Base-by-base conservation (phyloP, 2,113 vertebrate genomes). In the Gymnorhina tibicen region DNA sequence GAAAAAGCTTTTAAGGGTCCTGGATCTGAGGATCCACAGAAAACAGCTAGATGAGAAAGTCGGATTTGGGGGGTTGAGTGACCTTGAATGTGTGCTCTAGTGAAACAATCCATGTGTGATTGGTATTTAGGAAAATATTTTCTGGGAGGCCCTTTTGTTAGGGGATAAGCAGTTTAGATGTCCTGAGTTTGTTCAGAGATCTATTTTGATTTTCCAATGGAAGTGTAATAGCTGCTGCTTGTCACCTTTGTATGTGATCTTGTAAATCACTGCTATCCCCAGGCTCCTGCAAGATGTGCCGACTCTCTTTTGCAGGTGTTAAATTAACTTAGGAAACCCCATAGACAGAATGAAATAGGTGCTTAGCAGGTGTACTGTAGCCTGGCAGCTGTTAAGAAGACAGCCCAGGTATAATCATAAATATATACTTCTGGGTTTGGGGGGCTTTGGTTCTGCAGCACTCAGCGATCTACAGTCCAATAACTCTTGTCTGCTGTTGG, bases 11-110 rank as follows among this genome's bases (percentile, higher is more conserved):
- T 78, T 13, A 60, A 84, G 23, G 42, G 26, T 91, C 26, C 41
- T 30, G 4, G 32, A 3, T 66, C 26, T 80, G 74, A 60, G 59
- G 32, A 73, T 53, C 12, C 10, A 27, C 53, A 82, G 42, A 86
- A 62, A 72, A 19, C 20, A 62, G n/a, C 39, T 16, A 7, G 63
- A 52, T 62, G 39, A 41, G 41, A 24, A 74, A 58, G 41, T 14
- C 39, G 24, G 16, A 6, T 64, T 81, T 72, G 16, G 62, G 53
- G 39, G 28, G 4, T 32, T 58, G 72, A 84, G 44, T 96, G 95
- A 97, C 94, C 96, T 97, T 97, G 95, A 86, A 11, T 30, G 60
- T 93, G 24, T 82, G 37, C 12, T 79, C 27, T 50, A 14, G 49
- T 44, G 37, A 64, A 89, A 64, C 66, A 75, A 60, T 46, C 33